Percentiles rank a stretch among this genome's conserved stretches.
These are phyloP conservation scores for Amphipoea lucens DNA, from an alignment of 2,888 invertebrate genomes.

Conservation along the genomic window DNA sequence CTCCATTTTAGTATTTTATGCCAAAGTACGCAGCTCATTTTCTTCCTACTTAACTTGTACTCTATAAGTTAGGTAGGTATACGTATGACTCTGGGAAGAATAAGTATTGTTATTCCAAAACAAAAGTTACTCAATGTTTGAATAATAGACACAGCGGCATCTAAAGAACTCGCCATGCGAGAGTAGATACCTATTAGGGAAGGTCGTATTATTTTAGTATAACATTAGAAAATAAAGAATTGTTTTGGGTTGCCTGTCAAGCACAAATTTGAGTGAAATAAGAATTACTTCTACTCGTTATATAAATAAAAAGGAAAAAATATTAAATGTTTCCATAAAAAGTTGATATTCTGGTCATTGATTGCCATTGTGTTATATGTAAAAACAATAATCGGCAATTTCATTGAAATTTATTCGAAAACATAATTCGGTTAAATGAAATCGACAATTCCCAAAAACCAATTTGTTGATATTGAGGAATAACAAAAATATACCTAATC, in stretches of 20 bases:
- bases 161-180: constrained; percentile 25
- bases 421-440: not conserved
- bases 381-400: not conserved
- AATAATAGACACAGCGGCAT: constrained; percentile 24
- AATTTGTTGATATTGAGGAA: not conserved
- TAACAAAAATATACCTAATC: not conserved
- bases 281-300: not conserved
- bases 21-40: not conserved
- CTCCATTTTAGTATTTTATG: not conserved
- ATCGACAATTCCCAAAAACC: not conserved
- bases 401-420: not conserved
- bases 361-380: not conserved
- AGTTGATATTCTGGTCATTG: not conserved
- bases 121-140: constrained; percentile 26
- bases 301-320: not conserved
- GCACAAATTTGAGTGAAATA: constrained; percentile 7
- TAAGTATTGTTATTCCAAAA: constrained; percentile 15
- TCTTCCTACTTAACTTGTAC: not conserved
- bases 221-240: constrained; percentile 22
- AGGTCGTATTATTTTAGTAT: constrained; percentile 46
- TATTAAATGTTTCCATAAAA: not conserved
- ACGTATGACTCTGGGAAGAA: not conserved
- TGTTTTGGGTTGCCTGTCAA: constrained; percentile 11
- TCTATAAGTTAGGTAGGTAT: not conserved
- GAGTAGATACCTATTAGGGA: constrained; percentile 19